A percentile compares a stretch with the other conserved stretches of the same genome.
These are phyloP conservation scores for Melieria omissa DNA, from an alignment of 2,888 invertebrate genomes.

Conservation along the genomic window DNA sequence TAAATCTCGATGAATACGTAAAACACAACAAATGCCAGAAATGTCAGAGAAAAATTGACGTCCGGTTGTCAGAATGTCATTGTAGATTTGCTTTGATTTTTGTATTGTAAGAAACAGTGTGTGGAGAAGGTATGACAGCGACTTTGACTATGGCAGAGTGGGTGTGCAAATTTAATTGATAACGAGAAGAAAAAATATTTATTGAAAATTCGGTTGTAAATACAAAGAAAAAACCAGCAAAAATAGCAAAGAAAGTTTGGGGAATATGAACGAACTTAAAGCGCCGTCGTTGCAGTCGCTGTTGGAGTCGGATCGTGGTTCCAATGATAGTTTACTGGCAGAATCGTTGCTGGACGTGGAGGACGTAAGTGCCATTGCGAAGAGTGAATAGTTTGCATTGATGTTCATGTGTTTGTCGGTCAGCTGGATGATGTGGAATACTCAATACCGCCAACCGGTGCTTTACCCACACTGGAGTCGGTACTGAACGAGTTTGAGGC, in stretches of 20 bases:
- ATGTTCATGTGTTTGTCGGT: conserved; percentile 64
- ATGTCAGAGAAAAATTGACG: too few relatives aligned
- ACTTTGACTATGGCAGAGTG: conserved; percentile 15
- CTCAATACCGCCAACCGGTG: conserved; percentile 80
- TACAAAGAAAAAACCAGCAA: not conserved
- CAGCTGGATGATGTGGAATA: conserved; percentile 86
- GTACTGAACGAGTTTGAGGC: conserved; percentile 81
- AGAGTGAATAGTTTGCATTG: not conserved
- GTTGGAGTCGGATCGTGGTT: conserved; percentile 72
- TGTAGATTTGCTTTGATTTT: too few relatives aligned
- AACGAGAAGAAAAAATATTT: conserved; percentile 2
- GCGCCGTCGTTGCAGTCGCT: conserved; percentile 70
- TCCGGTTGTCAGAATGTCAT: too few relatives aligned
- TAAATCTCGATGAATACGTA: too few relatives aligned
- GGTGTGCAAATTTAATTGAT: conserved; percentile 28
- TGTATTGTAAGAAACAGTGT: too few relatives aligned
- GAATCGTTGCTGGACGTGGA: conserved; percentile 74
- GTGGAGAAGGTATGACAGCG: not conserved
- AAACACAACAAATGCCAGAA: too few relatives aligned
- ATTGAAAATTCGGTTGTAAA: not conserved
- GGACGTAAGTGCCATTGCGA: conserved; percentile 68
- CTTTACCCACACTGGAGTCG: conserved; percentile 82
- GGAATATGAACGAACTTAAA: conserved; percentile 62
- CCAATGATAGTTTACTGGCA: conserved; percentile 73
- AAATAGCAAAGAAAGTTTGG: not conserved